Base-by-base conservation (phyloP, 2,888 invertebrate genomes). In the Lysandra bellargus region DNA sequence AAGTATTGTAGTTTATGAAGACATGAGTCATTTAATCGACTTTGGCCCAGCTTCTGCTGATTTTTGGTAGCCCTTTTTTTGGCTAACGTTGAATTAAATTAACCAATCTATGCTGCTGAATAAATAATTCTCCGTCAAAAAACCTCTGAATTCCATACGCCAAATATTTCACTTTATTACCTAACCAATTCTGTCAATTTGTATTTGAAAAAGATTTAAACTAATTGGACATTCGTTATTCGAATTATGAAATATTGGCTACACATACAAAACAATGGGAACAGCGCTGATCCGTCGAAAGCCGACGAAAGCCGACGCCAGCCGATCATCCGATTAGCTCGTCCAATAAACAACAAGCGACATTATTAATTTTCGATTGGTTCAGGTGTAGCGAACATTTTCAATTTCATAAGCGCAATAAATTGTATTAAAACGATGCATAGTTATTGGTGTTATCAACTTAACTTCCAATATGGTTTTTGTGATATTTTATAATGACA, bases 341-440 rank as follows among this genome's bases (percentile, higher is more conserved):
- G 83, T 87, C 87, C 90, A 89, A 89, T 90, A 89, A 90, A 89
- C 88, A 90, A 88, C 86, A 85, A 83, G 83, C 84, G 86, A 85
- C 86, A 89, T 88, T 91, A 91, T 91, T 91, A 91, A 91, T 91
- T 91, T 89, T 87, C 88, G 88, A 91, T 91, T 89, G 90, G 86
- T 84, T 82, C 90, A 88, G 89, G 83, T 82, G 84, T 84, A 80
- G 83, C 49, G 81, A 88, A 87, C 87, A 83, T 85, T 83, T 83
- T 80, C 60, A 30, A 53, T 53, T 37, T 61, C 61, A 78, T 17
- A 69, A 74, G 44, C 49, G 44, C 44, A 73, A 33, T 30, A 5
- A 57, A 73, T 72, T 7, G 64, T 30, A n/a, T 33, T 49, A 57
- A 78, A 49, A 60, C 7, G 23, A 14, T 44, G 60, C 73, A 61